Percentiles rank a stretch among this genome's conserved stretches.
Evolutionary conservation across 2,113 vertebrate species (phyloP).

Genomic region (Craseonycteris thonglongyai): DNA sequence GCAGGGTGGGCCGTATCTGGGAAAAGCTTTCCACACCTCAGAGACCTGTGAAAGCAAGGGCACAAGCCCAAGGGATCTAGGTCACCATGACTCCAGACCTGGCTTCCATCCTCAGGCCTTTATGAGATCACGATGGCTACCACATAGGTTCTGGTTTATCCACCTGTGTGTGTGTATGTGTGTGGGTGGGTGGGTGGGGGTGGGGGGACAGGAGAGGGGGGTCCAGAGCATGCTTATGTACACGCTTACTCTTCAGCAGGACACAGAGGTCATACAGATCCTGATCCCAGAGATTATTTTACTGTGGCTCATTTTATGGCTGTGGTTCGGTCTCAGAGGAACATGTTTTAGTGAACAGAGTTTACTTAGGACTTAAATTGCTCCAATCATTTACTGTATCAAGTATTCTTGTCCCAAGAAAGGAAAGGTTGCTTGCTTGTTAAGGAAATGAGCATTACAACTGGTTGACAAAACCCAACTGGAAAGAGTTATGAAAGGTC

Average conservation of each 20-base stretch:
- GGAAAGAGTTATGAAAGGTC: constrained; percentile 48
- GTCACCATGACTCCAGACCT: background rate
- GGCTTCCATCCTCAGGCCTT: background rate
- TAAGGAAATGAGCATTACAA: constrained; percentile 41
- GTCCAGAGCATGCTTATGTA: too few relatives aligned
- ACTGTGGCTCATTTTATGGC: background rate
- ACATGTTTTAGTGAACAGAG: background rate
- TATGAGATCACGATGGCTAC: background rate
- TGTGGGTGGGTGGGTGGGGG: too few relatives aligned
- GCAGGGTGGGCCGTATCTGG: accelerated
- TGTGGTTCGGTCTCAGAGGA: background rate
- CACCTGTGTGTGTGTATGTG: background rate
- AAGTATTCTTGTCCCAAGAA: constrained; percentile 23
- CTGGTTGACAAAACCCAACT: constrained; percentile 43
- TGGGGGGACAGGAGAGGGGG: too few relatives aligned
- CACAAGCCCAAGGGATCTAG: background rate
- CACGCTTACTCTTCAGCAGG: background rate
- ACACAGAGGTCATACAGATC: background rate
- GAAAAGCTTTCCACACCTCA: background rate
- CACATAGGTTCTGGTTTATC: background rate
- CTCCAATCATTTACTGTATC: background rate
- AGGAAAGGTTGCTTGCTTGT: constrained; percentile 25
- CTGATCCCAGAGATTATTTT: background rate
- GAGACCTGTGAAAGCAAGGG: background rate
- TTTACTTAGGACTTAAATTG: background rate